These are phyloP conservation scores for Apeira syringaria DNA, from an alignment of 2,888 invertebrate species.

Conservation along the genomic window DNA sequence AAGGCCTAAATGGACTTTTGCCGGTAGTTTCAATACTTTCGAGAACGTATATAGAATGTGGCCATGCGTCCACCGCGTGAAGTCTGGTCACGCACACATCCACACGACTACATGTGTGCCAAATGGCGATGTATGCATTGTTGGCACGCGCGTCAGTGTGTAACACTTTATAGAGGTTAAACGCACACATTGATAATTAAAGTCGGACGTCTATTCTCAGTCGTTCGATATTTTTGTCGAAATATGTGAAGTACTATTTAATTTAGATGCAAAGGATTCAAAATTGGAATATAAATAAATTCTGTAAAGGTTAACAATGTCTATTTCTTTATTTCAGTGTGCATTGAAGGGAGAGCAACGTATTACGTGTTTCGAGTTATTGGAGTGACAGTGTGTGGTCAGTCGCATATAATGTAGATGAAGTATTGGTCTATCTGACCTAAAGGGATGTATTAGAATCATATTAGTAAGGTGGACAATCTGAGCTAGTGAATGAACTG, in stretches of 20 bases:
- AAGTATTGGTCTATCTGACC: no score
- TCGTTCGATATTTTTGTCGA: conserved; percentile 21
- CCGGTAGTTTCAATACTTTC: conserved; percentile 35
- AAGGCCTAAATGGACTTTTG: conserved; percentile 30
- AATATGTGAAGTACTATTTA: not conserved
- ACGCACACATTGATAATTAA: conserved; percentile 30
- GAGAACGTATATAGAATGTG: conserved; percentile 70
- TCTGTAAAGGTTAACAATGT: no score
- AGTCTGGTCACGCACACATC: conserved; percentile 42
- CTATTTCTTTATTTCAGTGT: no score
- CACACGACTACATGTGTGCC: conserved; percentile 45
- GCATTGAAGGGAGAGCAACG: no score
- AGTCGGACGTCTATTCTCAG: conserved; percentile 39
- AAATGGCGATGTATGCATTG: conserved; percentile 50
- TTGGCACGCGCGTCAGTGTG: conserved; percentile 46
- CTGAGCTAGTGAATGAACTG: no score
- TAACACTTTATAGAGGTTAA: conserved; percentile 36
- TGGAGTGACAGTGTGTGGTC: no score
- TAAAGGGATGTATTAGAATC: no score
- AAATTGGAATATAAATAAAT: no score
- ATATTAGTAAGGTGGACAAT: no score
- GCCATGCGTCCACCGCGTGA: conserved; percentile 65
- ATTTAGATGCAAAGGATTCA: no score
- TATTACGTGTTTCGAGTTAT: no score
- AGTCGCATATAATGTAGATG: no score